Conservation (phyloP, 2,888 invertebrate species). For the Pimpla rufipes region DNA sequence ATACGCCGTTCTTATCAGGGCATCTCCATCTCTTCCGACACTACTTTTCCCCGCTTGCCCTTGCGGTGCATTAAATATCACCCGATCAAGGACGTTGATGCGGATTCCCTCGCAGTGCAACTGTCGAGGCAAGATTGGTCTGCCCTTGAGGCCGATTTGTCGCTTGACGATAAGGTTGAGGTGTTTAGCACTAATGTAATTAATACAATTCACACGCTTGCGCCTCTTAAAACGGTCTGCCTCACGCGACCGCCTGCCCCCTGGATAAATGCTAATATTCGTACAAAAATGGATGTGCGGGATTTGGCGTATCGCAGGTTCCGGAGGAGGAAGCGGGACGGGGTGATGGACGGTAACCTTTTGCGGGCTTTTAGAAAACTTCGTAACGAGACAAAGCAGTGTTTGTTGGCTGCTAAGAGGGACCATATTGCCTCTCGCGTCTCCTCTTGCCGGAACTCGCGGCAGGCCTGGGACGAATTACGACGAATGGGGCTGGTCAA, state of each 20-base stretch:
- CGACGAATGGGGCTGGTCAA: not conserved
- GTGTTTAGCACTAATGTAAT: no score
- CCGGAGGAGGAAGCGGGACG: not conserved
- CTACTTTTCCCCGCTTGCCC: no score
- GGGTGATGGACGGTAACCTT: not conserved
- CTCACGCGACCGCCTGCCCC: not conserved
- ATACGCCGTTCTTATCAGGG: no score
- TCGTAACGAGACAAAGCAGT: not conserved
- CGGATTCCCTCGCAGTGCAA: no score
- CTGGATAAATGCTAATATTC: not conserved
- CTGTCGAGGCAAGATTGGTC: no score
- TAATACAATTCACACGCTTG: no score
- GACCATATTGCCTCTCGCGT: not conserved
- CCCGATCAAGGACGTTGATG: no score
- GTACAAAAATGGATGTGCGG: not conserved
- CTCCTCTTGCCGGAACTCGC: conserved; percentile 2
- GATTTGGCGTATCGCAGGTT: not conserved
- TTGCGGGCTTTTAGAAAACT: not conserved
- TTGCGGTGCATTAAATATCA: no score
- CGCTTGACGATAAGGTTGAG: no score
- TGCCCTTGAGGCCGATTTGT: no score
- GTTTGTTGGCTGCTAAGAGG: not conserved
- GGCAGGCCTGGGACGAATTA: not conserved
- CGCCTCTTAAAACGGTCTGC: not conserved
- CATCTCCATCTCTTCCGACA: no score